These are phyloP conservation scores for Lingula anatina DNA, from an alignment of 2,888 invertebrate species.

Conservation along the genomic window DNA sequence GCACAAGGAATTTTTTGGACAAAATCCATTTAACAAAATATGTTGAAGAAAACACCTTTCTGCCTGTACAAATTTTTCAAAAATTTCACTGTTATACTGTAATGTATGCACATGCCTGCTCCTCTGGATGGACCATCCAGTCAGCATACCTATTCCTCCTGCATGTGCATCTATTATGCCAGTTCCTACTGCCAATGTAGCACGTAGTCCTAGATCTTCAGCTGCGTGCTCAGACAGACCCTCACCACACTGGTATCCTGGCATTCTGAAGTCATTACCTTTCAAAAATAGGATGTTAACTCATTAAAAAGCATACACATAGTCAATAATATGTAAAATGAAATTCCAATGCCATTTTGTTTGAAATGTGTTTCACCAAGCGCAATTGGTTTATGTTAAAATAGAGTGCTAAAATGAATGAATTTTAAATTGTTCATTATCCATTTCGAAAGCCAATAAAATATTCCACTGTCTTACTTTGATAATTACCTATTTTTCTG, in stretches of 20 bases:
- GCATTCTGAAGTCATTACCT: conserved; percentile 28
- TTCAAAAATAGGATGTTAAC: conserved; percentile 18
- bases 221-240: conserved; percentile 60
- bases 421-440: too few relatives aligned
- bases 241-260: conserved; percentile 37
- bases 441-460: too few relatives aligned
- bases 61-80: too few relatives aligned
- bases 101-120: too few relatives aligned
- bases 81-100: too few relatives aligned
- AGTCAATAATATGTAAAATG: neutral
- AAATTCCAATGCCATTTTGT: too few relatives aligned
- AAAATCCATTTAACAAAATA: neutral
- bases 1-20: too few relatives aligned
- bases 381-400: too few relatives aligned
- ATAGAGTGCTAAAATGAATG: too few relatives aligned
- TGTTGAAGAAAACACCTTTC: neutral
- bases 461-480: too few relatives aligned
- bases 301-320: neutral
- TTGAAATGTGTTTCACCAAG: too few relatives aligned
- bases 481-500: conserved; percentile 51
- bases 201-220: conserved; percentile 63
- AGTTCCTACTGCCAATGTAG: conserved; percentile 75
- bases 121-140: too few relatives aligned
- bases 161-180: conserved; percentile 95
- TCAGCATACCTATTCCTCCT: conserved; percentile 78